phyloP scores from a whole-genome alignment of 2,888 invertebrate species.

The Polymixis flavicincta region DNA sequence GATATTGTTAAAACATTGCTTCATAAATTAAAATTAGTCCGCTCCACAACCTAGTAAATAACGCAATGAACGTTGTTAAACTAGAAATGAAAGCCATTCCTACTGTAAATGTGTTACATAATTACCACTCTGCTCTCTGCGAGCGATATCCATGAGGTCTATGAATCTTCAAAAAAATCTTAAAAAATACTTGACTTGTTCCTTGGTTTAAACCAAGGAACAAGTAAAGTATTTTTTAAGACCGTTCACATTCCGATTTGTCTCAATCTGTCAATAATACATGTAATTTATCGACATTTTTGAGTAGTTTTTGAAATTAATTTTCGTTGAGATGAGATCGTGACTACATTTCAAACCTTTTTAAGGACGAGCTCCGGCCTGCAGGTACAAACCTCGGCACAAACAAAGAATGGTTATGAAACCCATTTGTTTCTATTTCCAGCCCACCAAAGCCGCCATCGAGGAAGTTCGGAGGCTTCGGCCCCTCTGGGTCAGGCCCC shows the following conservation, averaged over 20 bases:
- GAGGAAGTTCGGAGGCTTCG: slow-evolving; percentile 86
- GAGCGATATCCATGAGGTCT: not conserved
- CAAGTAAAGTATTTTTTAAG: not conserved
- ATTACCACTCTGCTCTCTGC: not conserved
- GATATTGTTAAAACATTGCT: too few relatives aligned
- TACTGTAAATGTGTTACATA: too few relatives aligned
- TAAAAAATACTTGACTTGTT: too few relatives aligned
- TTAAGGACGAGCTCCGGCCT: not conserved
- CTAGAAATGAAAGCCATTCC: too few relatives aligned
- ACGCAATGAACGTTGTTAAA: too few relatives aligned
- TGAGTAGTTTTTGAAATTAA: not conserved
- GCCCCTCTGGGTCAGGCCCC: slow-evolving; percentile 84
- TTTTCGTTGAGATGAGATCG: not conserved
- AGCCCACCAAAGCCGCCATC: slow-evolving; percentile 87
- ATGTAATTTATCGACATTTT: not conserved
- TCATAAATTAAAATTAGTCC: too few relatives aligned
- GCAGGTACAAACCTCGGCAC: not conserved
- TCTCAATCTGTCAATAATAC: too few relatives aligned
- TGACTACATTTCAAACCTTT: not conserved
- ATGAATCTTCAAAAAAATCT: too few relatives aligned
- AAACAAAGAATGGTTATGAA: not conserved
- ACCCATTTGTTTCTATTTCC: slow-evolving; percentile 61
- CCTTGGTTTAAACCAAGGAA: not conserved
- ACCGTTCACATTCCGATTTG: not conserved
- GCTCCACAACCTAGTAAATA: too few relatives aligned